Evolutionary conservation across 2,888 invertebrate species (phyloP), one percentile per base, ranked within the genome.

Genomic region (Alentia gelatinosa): DNA sequence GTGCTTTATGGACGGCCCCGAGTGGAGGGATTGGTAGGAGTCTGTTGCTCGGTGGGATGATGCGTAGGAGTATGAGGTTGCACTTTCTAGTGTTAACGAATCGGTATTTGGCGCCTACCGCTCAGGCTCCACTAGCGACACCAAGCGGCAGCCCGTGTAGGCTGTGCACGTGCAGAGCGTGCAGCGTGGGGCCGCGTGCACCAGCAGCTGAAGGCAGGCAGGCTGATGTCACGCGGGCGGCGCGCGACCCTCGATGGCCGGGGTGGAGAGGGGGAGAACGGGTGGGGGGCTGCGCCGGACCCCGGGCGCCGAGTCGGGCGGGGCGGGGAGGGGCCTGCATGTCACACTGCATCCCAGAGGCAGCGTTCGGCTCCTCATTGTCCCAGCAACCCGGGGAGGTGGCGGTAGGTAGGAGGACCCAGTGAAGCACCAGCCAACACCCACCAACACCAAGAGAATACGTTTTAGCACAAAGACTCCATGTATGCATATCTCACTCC

Each of bases 211-310:
- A 35, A 19, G 39, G 37, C 9, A 33, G 37, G 37, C 79, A 35
- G 19, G 79, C 79, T 79, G 79, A 79, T 79, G 79, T 79, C 79
- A 79, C 79, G 15, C 9, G 37, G 23, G 9, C 79, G 37, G 79
- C 79, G 37, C 79, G 79, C 79, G 79, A 79, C 79, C 79, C 79
- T 79, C 35, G 79, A 79, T 79, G 79, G 79, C 75, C 33, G 79
- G 79, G 79, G 37, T 79, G 79, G 79, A 35, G 12, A 35, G 35
- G 33, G 33, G n/a, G 35, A 3, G 75, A n/a, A n/a, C n/a, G n/a
- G n/a, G n/a, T n/a, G n/a, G n/a, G n/a, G n/a, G n/a, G n/a, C n/a
- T n/a, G n/a, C n/a, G n/a, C n/a, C n/a, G n/a, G n/a, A n/a, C n/a
- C n/a, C n/a, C n/a, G 75, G 23, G n/a, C 79, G 37, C 79, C 1